Conservation (phyloP, 2,113 vertebrate species). For the Tringa solitaria region DNA sequence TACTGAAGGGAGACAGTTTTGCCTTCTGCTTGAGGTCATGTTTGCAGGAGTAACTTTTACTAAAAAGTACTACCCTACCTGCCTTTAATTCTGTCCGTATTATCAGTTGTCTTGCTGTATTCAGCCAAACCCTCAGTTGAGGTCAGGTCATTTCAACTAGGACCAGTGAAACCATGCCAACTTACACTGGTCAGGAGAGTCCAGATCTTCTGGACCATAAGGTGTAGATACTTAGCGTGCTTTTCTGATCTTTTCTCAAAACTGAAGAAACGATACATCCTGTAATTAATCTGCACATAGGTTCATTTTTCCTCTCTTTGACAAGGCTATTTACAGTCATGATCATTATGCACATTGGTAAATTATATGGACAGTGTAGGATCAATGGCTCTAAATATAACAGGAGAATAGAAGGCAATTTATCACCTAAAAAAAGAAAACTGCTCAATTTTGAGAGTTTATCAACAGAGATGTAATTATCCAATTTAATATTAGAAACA, state of each 20-base stretch:
- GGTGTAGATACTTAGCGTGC: neutral
- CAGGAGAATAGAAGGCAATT: neutral
- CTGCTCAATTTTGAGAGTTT: neutral
- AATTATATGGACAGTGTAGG: neutral
- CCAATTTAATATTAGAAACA: neutral
- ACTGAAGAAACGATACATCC: neutral
- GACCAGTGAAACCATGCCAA: neutral
- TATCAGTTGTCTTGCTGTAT: neutral
- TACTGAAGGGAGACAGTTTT: neutral
- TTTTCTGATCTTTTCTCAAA: neutral
- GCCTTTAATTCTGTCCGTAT: neutral
- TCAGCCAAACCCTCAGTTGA: neutral
- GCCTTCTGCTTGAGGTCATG: neutral
- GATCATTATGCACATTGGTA: neutral
- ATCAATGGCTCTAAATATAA: conserved; percentile 8
- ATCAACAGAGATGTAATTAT: neutral
- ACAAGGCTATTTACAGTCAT: conserved; percentile 20
- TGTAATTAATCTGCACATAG: neutral
- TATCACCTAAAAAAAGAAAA: neutral
- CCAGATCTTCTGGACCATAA: neutral
- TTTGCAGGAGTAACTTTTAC: neutral
- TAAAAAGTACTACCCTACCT: neutral
- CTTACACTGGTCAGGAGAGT: neutral
- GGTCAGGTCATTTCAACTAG: neutral
- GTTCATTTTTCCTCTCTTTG: neutral